Conservation (phyloP, 2,797 vertebrate species). For the Pseudomugil gertrudae region DNA sequence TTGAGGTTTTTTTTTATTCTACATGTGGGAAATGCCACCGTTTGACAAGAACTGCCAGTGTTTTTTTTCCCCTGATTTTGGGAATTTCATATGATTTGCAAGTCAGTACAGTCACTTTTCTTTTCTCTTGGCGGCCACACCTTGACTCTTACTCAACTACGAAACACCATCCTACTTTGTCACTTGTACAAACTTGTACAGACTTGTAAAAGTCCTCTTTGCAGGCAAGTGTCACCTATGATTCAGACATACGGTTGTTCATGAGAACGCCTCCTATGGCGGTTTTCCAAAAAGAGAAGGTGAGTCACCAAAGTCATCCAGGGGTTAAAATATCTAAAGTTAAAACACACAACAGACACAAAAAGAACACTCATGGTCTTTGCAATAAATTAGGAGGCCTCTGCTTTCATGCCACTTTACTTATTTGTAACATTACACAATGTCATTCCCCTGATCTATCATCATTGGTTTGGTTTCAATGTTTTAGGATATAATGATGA, state of each 20-base stretch:
- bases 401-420: not conserved
- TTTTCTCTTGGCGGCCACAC: constrained; percentile 35
- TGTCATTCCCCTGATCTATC: not conserved
- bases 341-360: not conserved
- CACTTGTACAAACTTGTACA: constrained; percentile 73
- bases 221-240: constrained; percentile 49
- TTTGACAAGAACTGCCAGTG: constrained; percentile 31
- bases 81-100: constrained; percentile 17
- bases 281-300: not conserved
- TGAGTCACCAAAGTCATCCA: constrained; percentile 16
- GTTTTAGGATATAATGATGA: not conserved
- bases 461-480: not conserved
- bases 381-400: constrained; percentile 21
- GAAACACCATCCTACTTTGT: constrained; percentile 52
- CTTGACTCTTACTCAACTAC: constrained; percentile 39
- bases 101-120: constrained; percentile 21
- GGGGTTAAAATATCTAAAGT: not conserved
- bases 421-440: not conserved
- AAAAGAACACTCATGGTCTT: not conserved
- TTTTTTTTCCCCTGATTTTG: constrained; percentile 11
- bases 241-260: not conserved
- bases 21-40: constrained; percentile 18
- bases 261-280: not conserved
- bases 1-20: not conserved
- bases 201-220: constrained; percentile 56